Base-by-base conservation (phyloP, 1,140 invertebrate genomes). In the Pseudomyrmex sp. region DNA sequence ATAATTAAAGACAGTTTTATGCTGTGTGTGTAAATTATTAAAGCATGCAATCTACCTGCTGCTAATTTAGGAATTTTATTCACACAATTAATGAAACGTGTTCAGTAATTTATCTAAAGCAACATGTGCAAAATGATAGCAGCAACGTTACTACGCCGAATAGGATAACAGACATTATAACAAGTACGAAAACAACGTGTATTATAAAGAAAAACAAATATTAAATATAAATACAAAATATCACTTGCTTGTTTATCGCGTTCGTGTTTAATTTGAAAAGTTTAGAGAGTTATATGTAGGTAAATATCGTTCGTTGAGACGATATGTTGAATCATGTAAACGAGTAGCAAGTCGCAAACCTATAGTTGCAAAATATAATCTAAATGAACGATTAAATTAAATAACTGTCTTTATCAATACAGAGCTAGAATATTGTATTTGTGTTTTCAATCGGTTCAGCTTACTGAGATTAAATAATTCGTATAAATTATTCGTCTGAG, bases 131-230 rank as follows among this genome's bases (percentile, higher is more conserved):
- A 20, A 69, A 79, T 77, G 68, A 77, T 58, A 15, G 7, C 9
- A 66, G 1, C 26, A 50, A 46, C 46, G 23, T 70, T 7, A 79
- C 70, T 48, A 79, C 4, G 0, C 1, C 1, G 15, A 20, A 23
- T 13, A 50, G 5, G 3, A 48, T 59, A 68, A 61, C 20, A 70
- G 12, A 61, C 65, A 80, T 70, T 80, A 80, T 70, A 70, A 72
- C 8, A 18, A 59, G 23, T 35, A 26, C 2, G 35, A 23, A 70
- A 35, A 48, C 13, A 35, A 35, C 26, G 2, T 35, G 0, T 35
- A 5, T 35, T 35, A 35, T 35, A 35, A 35, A 50, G 2, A 3
- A 59, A 48, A 68, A 61, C 15, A 72, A 8, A 61, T 70, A 80
- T 70, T 80, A 80, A 61, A 72, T 35, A 35, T 35, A 35, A 35